Evolutionary conservation across 2,113 vertebrate genomes (phyloP).

Genomic region (Paratilapia polleni): DNA sequence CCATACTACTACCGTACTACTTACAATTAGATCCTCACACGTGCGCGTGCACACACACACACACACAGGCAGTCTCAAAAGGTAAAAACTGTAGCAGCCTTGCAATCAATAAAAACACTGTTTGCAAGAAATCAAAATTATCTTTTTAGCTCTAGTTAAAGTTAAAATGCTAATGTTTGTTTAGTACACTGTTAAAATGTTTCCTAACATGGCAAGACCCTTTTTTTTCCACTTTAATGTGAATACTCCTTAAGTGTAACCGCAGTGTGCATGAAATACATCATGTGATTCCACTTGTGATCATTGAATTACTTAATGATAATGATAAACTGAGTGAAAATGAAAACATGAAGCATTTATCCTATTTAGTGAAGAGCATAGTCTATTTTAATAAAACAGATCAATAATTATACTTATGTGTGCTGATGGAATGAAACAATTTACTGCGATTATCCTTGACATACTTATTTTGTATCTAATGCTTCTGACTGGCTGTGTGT

Average conservation of each 20-base stretch:
- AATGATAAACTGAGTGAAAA: neutral
- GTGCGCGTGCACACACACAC: neutral
- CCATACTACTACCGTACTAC: no score
- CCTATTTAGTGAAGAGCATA: neutral
- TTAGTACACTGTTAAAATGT: neutral
- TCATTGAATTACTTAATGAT: neutral
- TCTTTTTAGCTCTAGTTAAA: neutral
- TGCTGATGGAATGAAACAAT: neutral
- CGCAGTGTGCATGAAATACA: neutral
- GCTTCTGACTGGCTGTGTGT: neutral
- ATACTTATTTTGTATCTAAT: neutral
- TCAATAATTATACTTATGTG: neutral
- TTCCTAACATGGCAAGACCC: neutral
- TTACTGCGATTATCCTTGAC: neutral
- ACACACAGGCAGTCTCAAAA: neutral
- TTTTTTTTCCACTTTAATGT: neutral
- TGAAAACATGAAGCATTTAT: neutral
- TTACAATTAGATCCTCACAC: no score
- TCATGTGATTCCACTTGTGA: neutral
- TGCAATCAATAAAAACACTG: neutral
- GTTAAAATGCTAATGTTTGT: neutral
- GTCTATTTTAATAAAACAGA: neutral
- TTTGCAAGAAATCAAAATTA: neutral
- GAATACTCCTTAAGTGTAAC: neutral
- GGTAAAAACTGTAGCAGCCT: neutral